These are phyloP conservation scores for Alexandromys fortis DNA, from an alignment of 2,113 vertebrate genomes.

Conservation along the genomic window DNA sequence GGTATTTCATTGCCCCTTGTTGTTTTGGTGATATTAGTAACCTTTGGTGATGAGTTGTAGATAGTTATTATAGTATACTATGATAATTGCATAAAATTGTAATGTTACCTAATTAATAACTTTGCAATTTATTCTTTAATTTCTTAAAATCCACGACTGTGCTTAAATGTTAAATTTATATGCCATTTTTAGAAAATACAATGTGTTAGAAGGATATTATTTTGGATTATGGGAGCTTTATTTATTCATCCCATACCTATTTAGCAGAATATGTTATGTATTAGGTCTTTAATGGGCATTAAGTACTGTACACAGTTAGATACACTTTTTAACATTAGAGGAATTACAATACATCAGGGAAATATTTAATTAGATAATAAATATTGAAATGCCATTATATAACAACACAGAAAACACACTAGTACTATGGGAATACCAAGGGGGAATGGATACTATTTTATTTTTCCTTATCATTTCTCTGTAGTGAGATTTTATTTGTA, in stretches of 20 bases:
- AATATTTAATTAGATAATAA: background rate
- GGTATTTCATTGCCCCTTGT: conserved; percentile 4
- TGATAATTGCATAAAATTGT: background rate
- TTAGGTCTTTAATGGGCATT: background rate
- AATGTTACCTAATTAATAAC: background rate
- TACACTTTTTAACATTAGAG: background rate
- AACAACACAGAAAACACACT: background rate
- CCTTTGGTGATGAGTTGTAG: conserved; percentile 30
- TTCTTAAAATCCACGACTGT: background rate
- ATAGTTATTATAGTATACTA: background rate
- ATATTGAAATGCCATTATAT: background rate
- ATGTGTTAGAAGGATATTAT: background rate
- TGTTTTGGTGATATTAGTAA: background rate
- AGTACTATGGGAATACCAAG: background rate
- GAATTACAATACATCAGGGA: background rate
- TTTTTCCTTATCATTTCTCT: background rate
- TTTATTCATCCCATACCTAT: background rate
- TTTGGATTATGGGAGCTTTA: background rate
- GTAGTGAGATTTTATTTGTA: too few relatives aligned
- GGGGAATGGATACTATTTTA: background rate
- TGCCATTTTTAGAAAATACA: conserved; percentile 21
- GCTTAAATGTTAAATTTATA: background rate
- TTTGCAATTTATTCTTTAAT: background rate
- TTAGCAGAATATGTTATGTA: background rate
- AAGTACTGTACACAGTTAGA: background rate